phyloP scores from a whole-genome alignment of 2,888 invertebrate genomes.

The Subacronicta megacephala region DNA sequence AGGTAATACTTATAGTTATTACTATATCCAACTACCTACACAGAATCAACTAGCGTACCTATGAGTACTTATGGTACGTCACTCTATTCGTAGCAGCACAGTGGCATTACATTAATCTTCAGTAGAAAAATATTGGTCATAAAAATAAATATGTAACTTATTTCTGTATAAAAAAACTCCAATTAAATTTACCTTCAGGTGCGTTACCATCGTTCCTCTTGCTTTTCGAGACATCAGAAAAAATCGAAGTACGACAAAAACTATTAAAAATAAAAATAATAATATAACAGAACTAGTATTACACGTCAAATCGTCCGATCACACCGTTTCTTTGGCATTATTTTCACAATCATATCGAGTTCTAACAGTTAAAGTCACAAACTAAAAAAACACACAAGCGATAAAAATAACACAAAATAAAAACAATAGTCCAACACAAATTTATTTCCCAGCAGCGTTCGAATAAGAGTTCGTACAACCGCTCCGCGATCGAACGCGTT shows the following conservation, averaged over 20 bases:
- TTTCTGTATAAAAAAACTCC: background rate
- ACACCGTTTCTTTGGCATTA: conserved; percentile 85
- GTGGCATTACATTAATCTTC: background rate
- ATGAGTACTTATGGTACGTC: no score
- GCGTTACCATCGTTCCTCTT: conserved; percentile 86
- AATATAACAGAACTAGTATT: conserved; percentile 69
- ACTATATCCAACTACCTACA: background rate
- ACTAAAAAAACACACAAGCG: conserved; percentile 60
- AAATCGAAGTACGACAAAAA: conserved; percentile 64
- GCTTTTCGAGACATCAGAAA: conserved; percentile 82
- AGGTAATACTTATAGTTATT: no score
- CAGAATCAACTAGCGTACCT: background rate
- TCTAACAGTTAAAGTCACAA: conserved; percentile 68
- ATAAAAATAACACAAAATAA: conserved; percentile 67
- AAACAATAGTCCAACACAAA: conserved; percentile 75
- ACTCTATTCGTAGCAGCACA: conserved; percentile 7
- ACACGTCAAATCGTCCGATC: conserved; percentile 79
- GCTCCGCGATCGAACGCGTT: conserved; percentile 77
- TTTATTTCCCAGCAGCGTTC: conserved; percentile 65
- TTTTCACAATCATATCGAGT: conserved; percentile 65
- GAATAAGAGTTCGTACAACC: conserved; percentile 68
- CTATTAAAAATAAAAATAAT: conserved; percentile 64
- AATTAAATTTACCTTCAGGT: conserved; percentile 77
- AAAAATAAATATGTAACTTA: background rate
- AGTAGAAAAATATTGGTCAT: background rate